Evolutionary conservation across 2,113 vertebrate genomes (phyloP), one percentile per base, ranked within the genome.

Genomic region (Megaceryle maxima): DNA sequence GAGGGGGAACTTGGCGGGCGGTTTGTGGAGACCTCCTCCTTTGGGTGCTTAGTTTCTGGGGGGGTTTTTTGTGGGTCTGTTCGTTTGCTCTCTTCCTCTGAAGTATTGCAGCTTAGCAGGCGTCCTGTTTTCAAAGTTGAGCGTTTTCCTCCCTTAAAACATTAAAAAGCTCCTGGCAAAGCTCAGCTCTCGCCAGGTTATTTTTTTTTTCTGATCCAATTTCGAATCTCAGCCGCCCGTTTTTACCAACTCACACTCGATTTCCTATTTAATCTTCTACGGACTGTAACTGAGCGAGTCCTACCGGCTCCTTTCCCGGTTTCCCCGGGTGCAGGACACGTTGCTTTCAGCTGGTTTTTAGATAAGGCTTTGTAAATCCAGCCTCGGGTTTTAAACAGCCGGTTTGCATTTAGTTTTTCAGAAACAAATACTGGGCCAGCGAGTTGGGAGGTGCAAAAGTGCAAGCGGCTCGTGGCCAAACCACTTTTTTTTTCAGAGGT

Each of bases 241-340:
- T 46, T 25, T 37, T 28, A 6, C 11, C 3, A 9, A 31, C 9
- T 14, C 6, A 8, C 2, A 2, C 0, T 1, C 2, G 0, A 37
- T 43, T 60, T 41, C 10, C 11, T 3, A 7, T 35, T 37, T 53
- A 16, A 17, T 13, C 21, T 43, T 26, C 15, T 15, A 6, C 6
- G 11, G 37, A 2, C 35, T 13, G 39, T 20, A 46, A 46, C 46
- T 4, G 39, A 41, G 39, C 19, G 46, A 46, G 46, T 20, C 46
- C 19, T 9, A 20, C 4, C 46, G 19, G 46, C 46, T 8, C 10
- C 46, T 46, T 46, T 46, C 9, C 56, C 11, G 18, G 17, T 21
- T 31, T 28, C 28, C 15, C 3, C 0, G 9, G 13, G 13, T 6
- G 37, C 8, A 8, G 25, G 24, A 6, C 17, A 3, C 15, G 16